Evolutionary conservation across 2,888 invertebrate species (phyloP).

Genomic region (Phalangium opilio): DNA sequence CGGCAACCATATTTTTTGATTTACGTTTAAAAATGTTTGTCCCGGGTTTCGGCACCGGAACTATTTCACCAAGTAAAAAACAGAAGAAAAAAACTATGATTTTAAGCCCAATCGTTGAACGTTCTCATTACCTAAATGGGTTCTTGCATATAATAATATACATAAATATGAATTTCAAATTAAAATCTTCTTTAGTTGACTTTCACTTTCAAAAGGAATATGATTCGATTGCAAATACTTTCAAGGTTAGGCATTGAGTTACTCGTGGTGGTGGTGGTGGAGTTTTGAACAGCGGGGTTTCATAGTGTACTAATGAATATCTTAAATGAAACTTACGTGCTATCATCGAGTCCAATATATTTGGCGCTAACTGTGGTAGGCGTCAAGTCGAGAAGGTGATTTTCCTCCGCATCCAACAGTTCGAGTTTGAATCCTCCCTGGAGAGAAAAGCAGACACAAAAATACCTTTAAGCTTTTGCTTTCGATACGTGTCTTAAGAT

Average conservation of each 20-base stretch:
- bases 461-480: no score
- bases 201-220: slow-evolving; percentile 19
- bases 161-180: slow-evolving; percentile 2
- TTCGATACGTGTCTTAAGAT: no score
- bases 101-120: no score
- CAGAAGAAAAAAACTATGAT: no score
- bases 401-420: slow-evolving; percentile 64
- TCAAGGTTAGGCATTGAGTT: background rate
- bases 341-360: slow-evolving; percentile 57
- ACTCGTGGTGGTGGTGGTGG: background rate
- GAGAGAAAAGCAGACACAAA: slow-evolving; percentile 29
- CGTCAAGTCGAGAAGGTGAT: slow-evolving; percentile 68
- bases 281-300: background rate
- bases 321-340: slow-evolving; percentile 55
- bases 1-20: no score
- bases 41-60: no score
- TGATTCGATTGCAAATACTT: slow-evolving; percentile 18
- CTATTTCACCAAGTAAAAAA: background rate
- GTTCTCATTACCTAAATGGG: no score
- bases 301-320: no score
- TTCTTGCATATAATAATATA: no score
- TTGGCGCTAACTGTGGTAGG: slow-evolving; percentile 63
- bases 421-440: slow-evolving; percentile 85
- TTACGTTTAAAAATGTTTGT: no score
- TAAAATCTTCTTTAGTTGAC: slow-evolving; percentile 1